phyloP scores from a whole-genome alignment of 2,888 invertebrate species.

The Neelides folsomi region DNA sequence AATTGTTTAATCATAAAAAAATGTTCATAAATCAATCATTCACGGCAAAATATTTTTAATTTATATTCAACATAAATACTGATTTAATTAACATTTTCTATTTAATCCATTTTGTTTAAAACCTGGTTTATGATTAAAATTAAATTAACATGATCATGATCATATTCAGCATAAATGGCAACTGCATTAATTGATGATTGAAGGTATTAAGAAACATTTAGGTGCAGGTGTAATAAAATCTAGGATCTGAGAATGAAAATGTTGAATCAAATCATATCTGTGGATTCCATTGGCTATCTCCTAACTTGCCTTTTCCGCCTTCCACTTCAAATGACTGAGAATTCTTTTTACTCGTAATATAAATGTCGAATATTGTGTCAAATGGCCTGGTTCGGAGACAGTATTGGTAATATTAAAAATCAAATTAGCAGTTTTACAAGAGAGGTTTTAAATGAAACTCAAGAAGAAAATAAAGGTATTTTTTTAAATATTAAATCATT shows the following conservation, averaged over 20 bases:
- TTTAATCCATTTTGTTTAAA: too few relatives aligned
- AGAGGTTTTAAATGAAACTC: constrained; percentile 68
- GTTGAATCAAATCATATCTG: constrained; percentile 1
- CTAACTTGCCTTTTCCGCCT: background rate
- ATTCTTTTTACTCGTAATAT: background rate
- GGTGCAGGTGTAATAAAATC: background rate
- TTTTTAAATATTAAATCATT: too few relatives aligned
- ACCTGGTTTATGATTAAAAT: too few relatives aligned
- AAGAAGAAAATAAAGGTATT: constrained; percentile 48
- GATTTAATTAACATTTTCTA: too few relatives aligned
- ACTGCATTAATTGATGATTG: too few relatives aligned
- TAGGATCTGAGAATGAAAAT: background rate
- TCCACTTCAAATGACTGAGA: background rate
- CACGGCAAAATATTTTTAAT: too few relatives aligned
- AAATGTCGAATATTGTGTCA: background rate
- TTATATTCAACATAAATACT: too few relatives aligned
- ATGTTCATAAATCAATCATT: too few relatives aligned
- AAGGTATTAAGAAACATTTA: background rate
- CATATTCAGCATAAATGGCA: too few relatives aligned
- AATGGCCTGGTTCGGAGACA: constrained; percentile 43
- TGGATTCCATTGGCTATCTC: too few relatives aligned
- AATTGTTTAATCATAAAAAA: too few relatives aligned
- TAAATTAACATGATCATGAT: too few relatives aligned
- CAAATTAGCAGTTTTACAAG: constrained; percentile 73
- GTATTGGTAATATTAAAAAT: constrained; percentile 55